These are phyloP conservation scores for Helostoma temminkii DNA, from an alignment of 2,797 vertebrate species.

Conservation along the genomic window DNA sequence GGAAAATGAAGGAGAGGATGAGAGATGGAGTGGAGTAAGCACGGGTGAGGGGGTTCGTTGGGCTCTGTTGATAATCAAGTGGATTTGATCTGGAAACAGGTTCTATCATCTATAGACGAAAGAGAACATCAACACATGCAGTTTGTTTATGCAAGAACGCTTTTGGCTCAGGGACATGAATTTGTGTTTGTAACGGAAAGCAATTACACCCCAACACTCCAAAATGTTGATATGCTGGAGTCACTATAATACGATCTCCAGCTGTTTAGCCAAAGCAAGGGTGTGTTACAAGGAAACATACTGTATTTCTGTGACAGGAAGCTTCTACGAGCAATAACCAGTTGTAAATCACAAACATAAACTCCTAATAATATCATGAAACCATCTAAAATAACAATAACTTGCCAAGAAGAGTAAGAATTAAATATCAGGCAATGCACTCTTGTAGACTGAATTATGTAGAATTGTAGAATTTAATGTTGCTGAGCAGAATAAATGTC, in stretches of 20 bases:
- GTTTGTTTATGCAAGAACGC: constrained; percentile 1
- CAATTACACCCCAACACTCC: constrained; percentile 41
- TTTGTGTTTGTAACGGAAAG: constrained; percentile 18
- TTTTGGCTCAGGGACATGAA: constrained; percentile 27
- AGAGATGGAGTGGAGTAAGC: constrained; percentile 30
- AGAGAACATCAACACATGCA: constrained; percentile 28
- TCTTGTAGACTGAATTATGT: no score
- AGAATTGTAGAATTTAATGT: no score
- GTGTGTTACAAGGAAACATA: constrained; percentile 13
- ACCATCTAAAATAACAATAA: neutral
- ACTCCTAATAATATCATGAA: neutral
- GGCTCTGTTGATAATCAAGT: constrained; percentile 54
- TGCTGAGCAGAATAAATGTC: no score
- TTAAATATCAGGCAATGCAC: no score
- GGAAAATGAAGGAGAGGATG: constrained; percentile 61
- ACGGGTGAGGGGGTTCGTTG: constrained; percentile 8
- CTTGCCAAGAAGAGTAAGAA: no score
- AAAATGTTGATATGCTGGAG: constrained; percentile 26
- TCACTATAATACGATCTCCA: constrained; percentile 15
- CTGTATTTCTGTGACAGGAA: neutral
- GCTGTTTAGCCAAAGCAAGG: constrained; percentile 2
- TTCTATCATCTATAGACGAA: constrained; percentile 44
- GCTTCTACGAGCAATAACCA: no score
- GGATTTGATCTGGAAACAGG: constrained; percentile 65
- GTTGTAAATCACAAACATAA: neutral